phyloP scores from a whole-genome alignment of 2,888 invertebrate genomes.

The Craniophora ligustri region DNA sequence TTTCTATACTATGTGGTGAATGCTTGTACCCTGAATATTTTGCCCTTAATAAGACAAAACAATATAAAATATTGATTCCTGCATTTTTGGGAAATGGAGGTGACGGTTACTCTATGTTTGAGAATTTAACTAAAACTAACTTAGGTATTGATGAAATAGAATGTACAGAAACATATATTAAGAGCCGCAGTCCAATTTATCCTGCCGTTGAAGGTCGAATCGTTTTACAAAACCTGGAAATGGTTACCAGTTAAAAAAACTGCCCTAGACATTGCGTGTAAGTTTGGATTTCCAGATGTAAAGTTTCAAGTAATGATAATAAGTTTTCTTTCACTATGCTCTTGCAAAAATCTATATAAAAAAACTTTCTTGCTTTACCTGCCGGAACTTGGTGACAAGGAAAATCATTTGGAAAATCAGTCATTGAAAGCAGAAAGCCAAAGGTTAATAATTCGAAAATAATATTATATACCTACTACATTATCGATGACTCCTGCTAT shows the following conservation, averaged over 20 bases:
- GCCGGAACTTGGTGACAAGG: neutral
- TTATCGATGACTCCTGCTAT: neutral
- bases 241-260: constrained; percentile 41
- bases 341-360: neutral
- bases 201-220: constrained; percentile 91
- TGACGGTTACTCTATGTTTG: constrained; percentile 90
- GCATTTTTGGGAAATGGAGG: constrained; percentile 92
- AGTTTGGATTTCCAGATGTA: neutral
- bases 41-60: constrained; percentile 81
- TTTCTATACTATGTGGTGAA: constrained; percentile 90
- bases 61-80: constrained; percentile 90
- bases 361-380: neutral
- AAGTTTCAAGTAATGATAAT: no score
- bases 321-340: neutral
- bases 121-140: constrained; percentile 60
- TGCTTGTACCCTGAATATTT: constrained; percentile 90
- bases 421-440: no score
- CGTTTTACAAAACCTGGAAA: constrained; percentile 59
- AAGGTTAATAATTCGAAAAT: no score
- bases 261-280: neutral
- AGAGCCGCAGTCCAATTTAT: constrained; percentile 89
- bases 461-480: no score
- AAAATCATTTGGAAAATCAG: neutral
- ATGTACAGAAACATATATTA: constrained; percentile 87
- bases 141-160: constrained; percentile 69